Base-by-base conservation (phyloP, 2,888 invertebrate species). In the Hyalella azteca region DNA sequence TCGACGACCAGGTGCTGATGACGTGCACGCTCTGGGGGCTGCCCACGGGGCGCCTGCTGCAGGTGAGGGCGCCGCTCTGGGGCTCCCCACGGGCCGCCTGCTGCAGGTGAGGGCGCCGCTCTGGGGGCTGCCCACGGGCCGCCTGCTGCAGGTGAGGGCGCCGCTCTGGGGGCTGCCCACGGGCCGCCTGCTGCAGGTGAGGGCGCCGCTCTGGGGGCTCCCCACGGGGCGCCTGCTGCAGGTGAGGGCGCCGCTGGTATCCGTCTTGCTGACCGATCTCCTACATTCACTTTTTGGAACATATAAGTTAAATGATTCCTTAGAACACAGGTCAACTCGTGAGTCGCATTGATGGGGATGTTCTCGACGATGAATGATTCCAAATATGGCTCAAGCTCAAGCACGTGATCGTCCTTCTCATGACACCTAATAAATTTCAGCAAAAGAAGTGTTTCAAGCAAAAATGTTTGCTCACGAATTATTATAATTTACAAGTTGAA, bases 1-100 rank as follows among this genome's bases (percentile, higher is more conserved):
- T n/a, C 19, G 66, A 66, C 29, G 32, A 36, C 36, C 66, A 66
- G 39, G 66, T 66, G 39, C 36, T 66, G 66, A 36, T 66, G 66
- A 66, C 66, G 36, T 66, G 66, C 66, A 36, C 66, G 13, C 13
- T 66, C 36, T 66, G 66, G 66, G 66, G 66, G 36, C 39, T 66
- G 66, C 66, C 66, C 2, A n/a, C 32, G 32, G 66, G 66, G 0
- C 13, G 19, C 15, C 39, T 36, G 13, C 19, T 66, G 19, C 66
- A 66, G 66, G 66, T 66, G 5, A 2, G 13, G 2, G 39, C 19
- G 2, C 15, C 15, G 9, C 15, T 45, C 15, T 45, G 9, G 9
- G 11, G 9, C 11, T 9, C 45, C 45, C 45, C 9, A 45, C 11
- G n/a, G 45, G 45, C 9, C 9, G 15, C 11, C 45, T 45, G 9